phyloP scores from a whole-genome alignment of 2,113 vertebrate species.

The Sander vitreus region DNA sequence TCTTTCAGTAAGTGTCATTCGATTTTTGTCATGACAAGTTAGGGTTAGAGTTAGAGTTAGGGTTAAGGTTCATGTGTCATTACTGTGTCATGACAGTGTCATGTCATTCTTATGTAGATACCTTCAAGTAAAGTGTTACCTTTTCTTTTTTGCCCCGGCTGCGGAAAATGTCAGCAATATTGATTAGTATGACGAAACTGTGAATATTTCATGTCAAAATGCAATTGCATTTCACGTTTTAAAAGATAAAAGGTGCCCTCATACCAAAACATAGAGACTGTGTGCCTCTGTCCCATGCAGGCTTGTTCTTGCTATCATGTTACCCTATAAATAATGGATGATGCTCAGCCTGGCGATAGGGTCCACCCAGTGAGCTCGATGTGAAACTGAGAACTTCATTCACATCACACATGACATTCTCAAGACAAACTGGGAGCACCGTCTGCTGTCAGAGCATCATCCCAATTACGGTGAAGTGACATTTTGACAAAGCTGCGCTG shows the following conservation, averaged over 20 bases:
- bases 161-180: not conserved
- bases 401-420: not conserved
- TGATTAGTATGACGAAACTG: too few relatives aligned
- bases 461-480: not conserved
- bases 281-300: constrained; percentile 30
- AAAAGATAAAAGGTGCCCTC: not conserved
- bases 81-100: too few relatives aligned
- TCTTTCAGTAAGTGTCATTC: too few relatives aligned
- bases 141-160: too few relatives aligned
- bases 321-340: constrained; percentile 78
- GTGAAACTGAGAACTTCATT: constrained; percentile 50
- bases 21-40: too few relatives aligned
- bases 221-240: not conserved
- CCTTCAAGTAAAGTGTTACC: too few relatives aligned
- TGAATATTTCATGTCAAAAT: not conserved
- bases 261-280: constrained; percentile 10
- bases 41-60: too few relatives aligned
- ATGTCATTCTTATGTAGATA: too few relatives aligned
- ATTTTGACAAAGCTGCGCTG: not conserved
- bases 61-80: too few relatives aligned
- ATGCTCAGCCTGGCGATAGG: constrained; percentile 26
- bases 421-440: constrained; percentile 4
- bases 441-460: not conserved
- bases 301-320: constrained; percentile 64
- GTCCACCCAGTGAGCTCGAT: constrained; percentile 29